Evolutionary conservation across 2,797 vertebrate species (phyloP), one percentile per base, ranked within the genome.

Genomic region (Syndactyla subalaris): DNA sequence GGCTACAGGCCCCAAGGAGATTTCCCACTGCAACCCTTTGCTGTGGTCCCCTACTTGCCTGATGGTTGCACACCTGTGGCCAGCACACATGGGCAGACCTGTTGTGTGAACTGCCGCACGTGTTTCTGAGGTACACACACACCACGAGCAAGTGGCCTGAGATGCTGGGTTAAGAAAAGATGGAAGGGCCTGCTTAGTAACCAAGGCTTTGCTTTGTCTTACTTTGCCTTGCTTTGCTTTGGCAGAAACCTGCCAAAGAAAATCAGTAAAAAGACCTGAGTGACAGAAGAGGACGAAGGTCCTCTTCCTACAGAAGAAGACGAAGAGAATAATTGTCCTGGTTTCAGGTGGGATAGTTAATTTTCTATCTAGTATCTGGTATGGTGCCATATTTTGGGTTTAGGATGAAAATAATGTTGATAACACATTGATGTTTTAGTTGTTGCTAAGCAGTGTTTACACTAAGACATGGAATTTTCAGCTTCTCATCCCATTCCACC

Each of bases 1-100:
- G 12, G 77, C 66, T 45, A 45, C 39, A 29, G 72, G 4, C 6
- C 21, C 21, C 24, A 38, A 12, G 34, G 45, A 52, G 14, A 22
- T 20, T 52, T 11, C 54, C 26, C 34, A 21, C 29, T 14, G 26
- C 55, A 62, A 20, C 7, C 24, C 43, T 45, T 29, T 26, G 48
- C 41, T 78, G 45, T 0, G 1, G 38, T 32, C 22, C 19, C 6
- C 23, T 54, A 27, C 30, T 58, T 26, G 23, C 22, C 61, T 0
- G 5, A 3, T 22, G 24, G 38, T 41, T 0, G 0, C 19, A 48
- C 1, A 4, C 6, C 30, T 1, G 2, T 5, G 15, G 32, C 51
- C 75, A 49, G 46, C 19, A 20, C 0, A 17, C 4, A 17, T 2
- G 8, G 38, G 38, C 54, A 91, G 66, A 66, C 26, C 12, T 59